These are phyloP conservation scores for Holcopasites calliopsidis DNA, from an alignment of 1,140 invertebrate species.

Conservation along the genomic window DNA sequence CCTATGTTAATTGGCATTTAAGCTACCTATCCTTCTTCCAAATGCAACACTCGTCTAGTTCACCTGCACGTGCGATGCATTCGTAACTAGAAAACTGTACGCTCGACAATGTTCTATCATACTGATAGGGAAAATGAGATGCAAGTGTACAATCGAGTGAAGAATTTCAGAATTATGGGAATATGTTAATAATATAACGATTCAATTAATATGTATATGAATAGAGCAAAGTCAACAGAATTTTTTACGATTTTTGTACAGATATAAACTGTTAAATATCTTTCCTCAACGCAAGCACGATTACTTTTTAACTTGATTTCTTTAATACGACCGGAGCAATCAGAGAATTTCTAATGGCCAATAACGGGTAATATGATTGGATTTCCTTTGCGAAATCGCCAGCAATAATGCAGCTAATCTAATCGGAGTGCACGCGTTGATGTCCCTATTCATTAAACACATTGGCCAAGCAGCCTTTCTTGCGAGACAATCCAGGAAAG, in stretches of 20 bases:
- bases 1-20: conserved; percentile 33
- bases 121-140: conserved; percentile 20
- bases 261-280: no score
- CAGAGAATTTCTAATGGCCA: background rate
- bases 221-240: no score
- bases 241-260: no score
- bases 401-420: conserved; percentile 2
- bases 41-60: conserved; percentile 20
- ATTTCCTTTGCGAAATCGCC: conserved; percentile 5
- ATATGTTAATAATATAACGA: no score
- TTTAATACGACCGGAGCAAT: background rate
- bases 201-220: no score
- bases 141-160: background rate
- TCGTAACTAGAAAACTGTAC: conserved; percentile 29
- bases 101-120: background rate
- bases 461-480: background rate
- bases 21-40: background rate
- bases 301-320: no score
- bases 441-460: conserved; percentile 5
- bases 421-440: background rate
- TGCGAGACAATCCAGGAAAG: background rate
- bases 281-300: no score
- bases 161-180: background rate
- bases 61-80: conserved; percentile 10
- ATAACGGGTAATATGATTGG: background rate